Evolutionary conservation across 2,888 invertebrate genomes (phyloP), one percentile per base, ranked within the genome.

Genomic region (Litoditis marina): DNA sequence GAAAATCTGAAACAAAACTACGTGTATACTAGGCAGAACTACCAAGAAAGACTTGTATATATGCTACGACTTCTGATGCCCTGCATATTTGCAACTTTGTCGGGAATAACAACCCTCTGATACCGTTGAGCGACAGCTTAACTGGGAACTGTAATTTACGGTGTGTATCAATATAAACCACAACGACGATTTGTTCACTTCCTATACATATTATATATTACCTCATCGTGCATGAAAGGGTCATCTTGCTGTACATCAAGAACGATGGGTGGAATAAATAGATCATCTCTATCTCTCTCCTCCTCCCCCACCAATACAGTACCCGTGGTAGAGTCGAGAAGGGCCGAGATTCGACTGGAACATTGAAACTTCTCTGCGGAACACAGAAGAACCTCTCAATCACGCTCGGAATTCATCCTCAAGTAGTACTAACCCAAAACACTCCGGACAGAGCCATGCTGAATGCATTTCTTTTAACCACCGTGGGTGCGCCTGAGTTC

Each of bases 261-360:
- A 60, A 96, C 87, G 0, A 94, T 94, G 0, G 95, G 95, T 54
- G 90, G 88, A 67, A 96, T 91, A 83, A 87, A 92, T 61, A 87
- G 88, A 70, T 92, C 91, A 27, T 86, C 85, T 0, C 89, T 86
- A 83, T 94, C 90, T 57, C 86, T 87, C 51, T 88, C 71, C 46
- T 68, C 71, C 19, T 60, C 86, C 86, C 51, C 88, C 39, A 72
- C 66, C 56, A 92, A 75, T 0, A 88, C 91, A 5, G 92, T 89
- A 56, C 89, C 90, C 39, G 78, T 78, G 61, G 88, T 87, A 47
- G 70, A 66, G 63, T 89, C 88, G 74, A 94, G 83, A 64, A 93
- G 84, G 4, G 88, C 87, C 75, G 88, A 84, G 22, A 94, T 85
- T 56, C 92, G 90, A 77, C 92, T 92, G 60, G 57, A 69, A 60